Conservation (phyloP, 2,113 vertebrate genomes). For the Aplodontia rufa region DNA sequence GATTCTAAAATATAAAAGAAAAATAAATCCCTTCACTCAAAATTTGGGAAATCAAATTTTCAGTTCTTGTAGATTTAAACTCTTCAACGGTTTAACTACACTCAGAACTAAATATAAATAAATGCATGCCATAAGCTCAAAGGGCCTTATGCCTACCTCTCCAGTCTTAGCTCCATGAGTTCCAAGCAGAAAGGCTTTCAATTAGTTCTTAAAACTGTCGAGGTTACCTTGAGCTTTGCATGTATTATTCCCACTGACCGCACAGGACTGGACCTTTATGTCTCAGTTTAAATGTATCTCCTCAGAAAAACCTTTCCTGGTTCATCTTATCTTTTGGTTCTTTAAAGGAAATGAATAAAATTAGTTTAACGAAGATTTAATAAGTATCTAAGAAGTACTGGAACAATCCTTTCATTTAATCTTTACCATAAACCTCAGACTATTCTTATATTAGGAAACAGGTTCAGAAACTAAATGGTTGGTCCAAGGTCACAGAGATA, state of each 20-base stretch:
- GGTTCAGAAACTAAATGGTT: conserved; percentile 17
- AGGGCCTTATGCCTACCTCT: not conserved
- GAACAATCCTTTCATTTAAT: not conserved
- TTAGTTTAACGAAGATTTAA: conserved; percentile 16
- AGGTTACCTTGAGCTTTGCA: not conserved
- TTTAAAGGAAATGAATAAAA: conserved; percentile 31
- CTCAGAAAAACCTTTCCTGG: not conserved
- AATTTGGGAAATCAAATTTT: not conserved
- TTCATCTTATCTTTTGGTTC: conserved; percentile 2
- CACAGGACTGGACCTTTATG: not conserved
- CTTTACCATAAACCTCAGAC: conserved; percentile 38
- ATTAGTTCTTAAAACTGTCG: not conserved
- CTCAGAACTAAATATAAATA: conserved; percentile 35
- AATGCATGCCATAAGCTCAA: not conserved
- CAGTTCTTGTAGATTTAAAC: not conserved
- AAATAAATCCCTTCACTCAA: not conserved
- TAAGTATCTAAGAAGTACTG: conserved; percentile 8
- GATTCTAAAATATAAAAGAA: conserved; percentile 4
- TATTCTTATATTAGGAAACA: conserved; percentile 29
- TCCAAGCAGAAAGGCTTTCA: not conserved
- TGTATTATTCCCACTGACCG: not conserved
- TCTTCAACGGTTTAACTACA: not conserved
- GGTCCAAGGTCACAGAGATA: not conserved
- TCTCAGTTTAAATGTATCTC: conserved; percentile 15
- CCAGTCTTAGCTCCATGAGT: not conserved